Base-by-base conservation (phyloP, 2,888 invertebrate genomes). In the Drosophila atripex region DNA sequence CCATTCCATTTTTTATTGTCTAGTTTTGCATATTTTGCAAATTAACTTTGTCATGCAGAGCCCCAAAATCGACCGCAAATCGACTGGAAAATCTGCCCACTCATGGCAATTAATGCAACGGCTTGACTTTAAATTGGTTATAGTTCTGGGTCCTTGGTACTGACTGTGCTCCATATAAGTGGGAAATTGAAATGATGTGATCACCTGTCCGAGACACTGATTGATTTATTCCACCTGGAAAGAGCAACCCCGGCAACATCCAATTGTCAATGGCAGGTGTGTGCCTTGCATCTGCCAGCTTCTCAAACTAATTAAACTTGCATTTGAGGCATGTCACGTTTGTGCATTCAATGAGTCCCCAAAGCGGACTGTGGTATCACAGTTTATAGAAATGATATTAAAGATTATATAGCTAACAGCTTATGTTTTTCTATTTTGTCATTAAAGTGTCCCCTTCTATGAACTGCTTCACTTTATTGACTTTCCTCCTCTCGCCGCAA, bases 251-350 rank as follows among this genome's bases (percentile, higher is more conserved):
- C 4, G 9, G 4, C 35, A 28, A 28, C 16, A 25, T 28, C n/a
- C 56, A 38, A 39, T 39, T 68, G 38, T 14, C 64, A 64, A 46
- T 46, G 53, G 54, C 45, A 53, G 25, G 45, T 53, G 18, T 11
- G 21, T 12, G 3, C 3, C 16, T 18, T 16, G 16, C 32, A 21
- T n/a, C 21, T 32, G 52, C 23, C 47, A 41, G 57, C 71, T 59
- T 58, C 70, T 77, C 68, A 68, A 71, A 80, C 75, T 72, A 86
- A 86, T 86, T 83, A 78, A 80, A 78, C 71, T 60, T 76, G 69
- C 59, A 83, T 76, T 73, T 52, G 47, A 64, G 59, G 53, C 51
- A 76, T 55, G 57, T 57, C 23, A 50, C 41, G 49, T 35, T 30
- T 25, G n/a, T 41, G 35, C 23, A 16, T 55, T n/a, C 9, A 23